Evolutionary conservation across 1,140 invertebrate genomes (phyloP).

Genomic region (Panagrolaimus sp.): DNA sequence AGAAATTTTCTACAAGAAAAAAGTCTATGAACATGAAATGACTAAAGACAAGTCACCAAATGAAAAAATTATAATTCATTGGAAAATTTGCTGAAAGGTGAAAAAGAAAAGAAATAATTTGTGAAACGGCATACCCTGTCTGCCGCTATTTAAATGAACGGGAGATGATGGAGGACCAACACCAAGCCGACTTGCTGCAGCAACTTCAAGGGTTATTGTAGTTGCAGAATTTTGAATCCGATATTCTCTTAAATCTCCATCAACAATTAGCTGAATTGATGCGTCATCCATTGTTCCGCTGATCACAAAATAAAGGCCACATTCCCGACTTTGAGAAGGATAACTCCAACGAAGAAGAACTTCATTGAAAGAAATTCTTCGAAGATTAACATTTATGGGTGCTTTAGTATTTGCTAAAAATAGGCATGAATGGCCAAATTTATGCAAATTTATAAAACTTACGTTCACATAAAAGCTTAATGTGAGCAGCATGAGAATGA

Average conservation of each 20-base stretch:
- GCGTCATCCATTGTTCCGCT: constrained; percentile 39
- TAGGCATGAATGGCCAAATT: neutral
- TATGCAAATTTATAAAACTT: constrained; percentile 21
- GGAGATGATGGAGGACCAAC: constrained; percentile 36
- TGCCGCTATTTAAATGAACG: constrained; percentile 8
- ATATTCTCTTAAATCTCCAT: constrained; percentile 38
- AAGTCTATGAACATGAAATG: neutral
- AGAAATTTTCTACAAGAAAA: neutral
- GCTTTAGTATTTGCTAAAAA: constrained; percentile 33
- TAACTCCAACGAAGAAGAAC: constrained; percentile 40
- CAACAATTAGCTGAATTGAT: constrained; percentile 39
- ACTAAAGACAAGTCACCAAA: neutral
- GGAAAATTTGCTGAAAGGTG: neutral
- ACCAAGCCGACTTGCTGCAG: constrained; percentile 37
- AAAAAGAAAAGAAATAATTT: neutral
- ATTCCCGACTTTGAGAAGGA: constrained; percentile 25
- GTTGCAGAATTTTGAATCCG: constrained; percentile 28
- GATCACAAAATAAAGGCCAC: constrained; percentile 43
- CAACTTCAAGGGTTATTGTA: constrained; percentile 29
- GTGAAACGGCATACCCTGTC: neutral
- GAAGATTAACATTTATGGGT: constrained; percentile 31
- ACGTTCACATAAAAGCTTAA: constrained; percentile 30
- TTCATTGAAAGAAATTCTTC: neutral
- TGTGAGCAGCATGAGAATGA: constrained; percentile 22
- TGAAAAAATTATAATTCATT: constrained; percentile 4